Base-by-base conservation (phyloP, 2,888 invertebrate species). In the Cactoblastis cactorum region DNA sequence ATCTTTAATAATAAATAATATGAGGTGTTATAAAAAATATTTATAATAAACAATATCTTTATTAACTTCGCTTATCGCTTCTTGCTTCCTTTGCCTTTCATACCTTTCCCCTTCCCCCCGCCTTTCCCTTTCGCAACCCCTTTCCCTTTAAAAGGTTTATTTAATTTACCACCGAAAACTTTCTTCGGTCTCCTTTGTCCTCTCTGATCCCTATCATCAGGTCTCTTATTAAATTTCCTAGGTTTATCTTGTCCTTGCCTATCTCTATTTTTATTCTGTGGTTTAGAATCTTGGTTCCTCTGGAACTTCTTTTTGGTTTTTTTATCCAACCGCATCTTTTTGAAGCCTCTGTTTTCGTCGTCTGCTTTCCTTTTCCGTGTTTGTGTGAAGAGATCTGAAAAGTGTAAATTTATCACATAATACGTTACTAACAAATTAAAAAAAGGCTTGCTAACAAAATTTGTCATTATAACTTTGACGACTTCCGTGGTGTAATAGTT, bases 311-410 rank as follows among this genome's bases (percentile, higher is more conserved):
- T 85, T 57, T 82, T 69, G 1, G 80, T 51, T 59, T 84, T 88
- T 51, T 80, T 86, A 53, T 89, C 87, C 52, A 87, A 63, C 45
- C 86, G 68, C 81, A 87, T 82, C 56, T 86, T 89, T 54, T 89
- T 89, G 60, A 86, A 85, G 1, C 88, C 88, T 50, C 89, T 41
- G 33, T 43, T 49, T 45, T 77, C 78, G 34, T 80, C 83, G 4
- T 74, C 81, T 0, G 72, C 56, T 63, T 80, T 87, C 1, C 87
- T 68, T 61, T 88, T 88, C 28, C 75, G 78, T 5, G 74, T 57
- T 58, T 69, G 67, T 50, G 74, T 75, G 59, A 89, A 89, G 2
- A 89, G 74, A 73, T 89, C 89, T 86, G 66, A 12, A 65, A 69
- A n/a, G n/a, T n/a, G n/a, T 47, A 28, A 28, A 33, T 34, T 39